These are phyloP conservation scores for Chaenogobius annularis DNA, from an alignment of 2,113 vertebrate genomes.

Conservation along the genomic window DNA sequence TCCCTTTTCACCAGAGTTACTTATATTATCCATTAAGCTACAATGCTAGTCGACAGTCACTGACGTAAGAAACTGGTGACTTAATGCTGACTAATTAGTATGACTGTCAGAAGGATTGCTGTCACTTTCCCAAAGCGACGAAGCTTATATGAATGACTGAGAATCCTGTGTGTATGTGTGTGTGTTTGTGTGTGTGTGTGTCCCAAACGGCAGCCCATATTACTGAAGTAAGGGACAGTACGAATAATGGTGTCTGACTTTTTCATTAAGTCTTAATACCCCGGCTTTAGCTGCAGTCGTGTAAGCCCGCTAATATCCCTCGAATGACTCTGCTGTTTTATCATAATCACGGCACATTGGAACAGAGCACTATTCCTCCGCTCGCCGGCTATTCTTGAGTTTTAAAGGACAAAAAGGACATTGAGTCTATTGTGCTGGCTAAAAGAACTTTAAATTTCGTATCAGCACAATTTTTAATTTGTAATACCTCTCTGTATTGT, in stretches of 20 bases:
- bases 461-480: too few species aligned
- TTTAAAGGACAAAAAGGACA: slow-evolving; percentile 3
- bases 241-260: slow-evolving; percentile 21
- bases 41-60: neutral
- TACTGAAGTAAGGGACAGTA: slow-evolving; percentile 20
- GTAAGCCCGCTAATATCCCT: slow-evolving; percentile 4
- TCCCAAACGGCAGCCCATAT: neutral
- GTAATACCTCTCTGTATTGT: neutral
- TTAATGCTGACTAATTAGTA: slow-evolving; percentile 3
- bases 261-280: slow-evolving; percentile 15
- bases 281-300: slow-evolving; percentile 14
- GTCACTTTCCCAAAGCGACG: slow-evolving; percentile 8
- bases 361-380: slow-evolving; percentile 45
- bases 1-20: too few species aligned
- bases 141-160: slow-evolving; percentile 23
- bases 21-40: neutral
- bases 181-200: neutral
- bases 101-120: neutral
- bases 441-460: too few species aligned
- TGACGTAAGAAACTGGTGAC: neutral
- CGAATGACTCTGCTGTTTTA: neutral
- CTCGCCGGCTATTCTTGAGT: slow-evolving; percentile 22
- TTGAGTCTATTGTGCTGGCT: too few species aligned
- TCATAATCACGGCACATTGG: slow-evolving; percentile 6
- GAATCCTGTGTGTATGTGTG: neutral